A percentile compares a stretch with the other conserved stretches of the same genome.
Conservation (phyloP, 2,888 invertebrate genomes). For the Protophormia terraenovae region DNA sequence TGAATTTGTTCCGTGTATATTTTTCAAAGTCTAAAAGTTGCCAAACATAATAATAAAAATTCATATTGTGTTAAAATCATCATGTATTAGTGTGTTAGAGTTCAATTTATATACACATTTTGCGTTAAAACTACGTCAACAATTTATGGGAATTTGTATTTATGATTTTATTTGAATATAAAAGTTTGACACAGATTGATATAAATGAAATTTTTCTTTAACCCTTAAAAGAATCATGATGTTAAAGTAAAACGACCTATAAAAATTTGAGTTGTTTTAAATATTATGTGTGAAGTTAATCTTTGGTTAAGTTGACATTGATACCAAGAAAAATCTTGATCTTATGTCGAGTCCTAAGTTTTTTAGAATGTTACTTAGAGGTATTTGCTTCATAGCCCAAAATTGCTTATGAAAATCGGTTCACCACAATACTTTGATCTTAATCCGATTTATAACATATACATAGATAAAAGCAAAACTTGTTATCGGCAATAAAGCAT, state of each 20-base stretch:
- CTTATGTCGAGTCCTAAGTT: no score
- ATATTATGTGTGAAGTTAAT: no score
- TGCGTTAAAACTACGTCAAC: conserved; percentile 2
- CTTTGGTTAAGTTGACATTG: no score
- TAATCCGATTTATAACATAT: no score
- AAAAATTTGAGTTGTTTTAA: no score
- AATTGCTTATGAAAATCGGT: no score
- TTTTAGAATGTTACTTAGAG: no score
- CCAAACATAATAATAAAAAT: conserved; percentile 3
- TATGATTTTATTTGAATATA: conserved; percentile 4
- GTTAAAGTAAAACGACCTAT: not conserved
- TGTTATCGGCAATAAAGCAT: no score
- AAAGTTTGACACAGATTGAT: not conserved
- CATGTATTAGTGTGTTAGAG: not conserved
- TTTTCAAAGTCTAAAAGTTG: not conserved
- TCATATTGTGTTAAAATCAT: not conserved
- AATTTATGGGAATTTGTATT: conserved; percentile 8
- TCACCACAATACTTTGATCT: no score
- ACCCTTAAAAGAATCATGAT: not conserved
- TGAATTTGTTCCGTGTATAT: not conserved
- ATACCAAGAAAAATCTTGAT: no score
- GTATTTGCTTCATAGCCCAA: no score
- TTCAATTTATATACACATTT: not conserved
- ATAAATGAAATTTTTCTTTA: not conserved
- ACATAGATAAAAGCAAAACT: no score